Conservation (phyloP, 2,888 invertebrate genomes). For the Megalurothrips usitatus region DNA sequence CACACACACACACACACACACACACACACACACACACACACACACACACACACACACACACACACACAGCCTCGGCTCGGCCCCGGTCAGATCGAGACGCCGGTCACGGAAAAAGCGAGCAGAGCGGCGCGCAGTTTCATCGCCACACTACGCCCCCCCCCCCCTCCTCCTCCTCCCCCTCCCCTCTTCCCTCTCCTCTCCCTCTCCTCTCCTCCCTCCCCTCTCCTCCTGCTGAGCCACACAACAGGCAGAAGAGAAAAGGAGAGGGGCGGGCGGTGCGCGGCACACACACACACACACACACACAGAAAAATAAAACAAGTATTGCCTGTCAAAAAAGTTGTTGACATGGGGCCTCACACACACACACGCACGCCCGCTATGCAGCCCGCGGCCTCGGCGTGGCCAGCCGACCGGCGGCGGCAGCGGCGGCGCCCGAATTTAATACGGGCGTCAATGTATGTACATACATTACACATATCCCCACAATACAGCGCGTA, state of each 20-base stretch:
- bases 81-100: neutral
- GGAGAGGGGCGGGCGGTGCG: neutral
- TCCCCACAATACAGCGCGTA: too few relatives aligned
- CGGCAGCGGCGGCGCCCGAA: neutral
- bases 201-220: neutral
- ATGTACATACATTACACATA: constrained; percentile 13
- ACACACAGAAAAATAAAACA: neutral
- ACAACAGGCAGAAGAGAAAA: neutral
- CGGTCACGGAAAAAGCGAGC: constrained; percentile 1
- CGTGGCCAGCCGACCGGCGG: neutral
- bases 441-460: constrained; percentile 20
- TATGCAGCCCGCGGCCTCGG: neutral
- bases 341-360: constrained; percentile 7
- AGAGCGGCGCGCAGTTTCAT: neutral
- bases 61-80: neutral
- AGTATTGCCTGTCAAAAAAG: constrained; percentile 20
- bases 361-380: neutral
- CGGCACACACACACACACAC: neutral
- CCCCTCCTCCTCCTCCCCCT: neutral
- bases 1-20: too few relatives aligned
- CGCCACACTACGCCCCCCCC: neutral
- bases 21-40: too few relatives aligned
- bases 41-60: too few relatives aligned
- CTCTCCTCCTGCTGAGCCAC: neutral
- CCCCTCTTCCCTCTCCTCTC: neutral